Base-by-base conservation (phyloP, 2,113 vertebrate genomes). In the Propithecus coquereli region DNA sequence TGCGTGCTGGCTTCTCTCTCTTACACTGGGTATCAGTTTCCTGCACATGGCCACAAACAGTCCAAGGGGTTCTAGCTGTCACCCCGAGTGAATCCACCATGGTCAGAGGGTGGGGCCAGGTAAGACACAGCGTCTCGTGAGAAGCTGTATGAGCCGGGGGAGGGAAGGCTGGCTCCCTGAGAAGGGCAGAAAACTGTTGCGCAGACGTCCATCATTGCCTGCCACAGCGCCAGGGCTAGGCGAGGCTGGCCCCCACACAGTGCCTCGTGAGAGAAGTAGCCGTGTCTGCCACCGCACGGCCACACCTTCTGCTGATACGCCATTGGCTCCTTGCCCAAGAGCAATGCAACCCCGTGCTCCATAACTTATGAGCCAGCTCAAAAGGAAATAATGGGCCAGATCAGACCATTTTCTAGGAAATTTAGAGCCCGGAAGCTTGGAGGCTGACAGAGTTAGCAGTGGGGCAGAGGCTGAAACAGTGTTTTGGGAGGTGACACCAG, bases 401-500 rank as follows among this genome's bases (percentile, higher is more conserved):
- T 68, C 37, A 73, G 32, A 30, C 40, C 47, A 61, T 84, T 81
- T 94, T 88, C 37, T 94, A 94, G 57, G 66, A 65, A 76, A 30
- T 32, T 40, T 89, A 66, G n/a, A 91, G 43, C 8, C 66, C 11
- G 43, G 52, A 34, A 71, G 54, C 5, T 59, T 91, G 45, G n/a
- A 90, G 34, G 13, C 40, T 18, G 73, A 54, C 81, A 45, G 59
- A 43, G 37, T 4, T 68, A 63, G 14, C 14, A 40, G 34, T 43
- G 9, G 13, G 2, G n/a, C 11, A 90, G 81, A 96, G 76, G 37
- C 13, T 43, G 37, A 80, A 87, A 84, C 12, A 3, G 13, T 54
- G 3, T 14, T 34, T 5, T 79, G 54, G 43, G 63, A 76, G 70
- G 43, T 50, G 40, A 18, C 32, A 32, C 16, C 14, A 43, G 14